Evolutionary conservation across 2,888 invertebrate species (phyloP).

Genomic region (Agonopterix alstromeriana): DNA sequence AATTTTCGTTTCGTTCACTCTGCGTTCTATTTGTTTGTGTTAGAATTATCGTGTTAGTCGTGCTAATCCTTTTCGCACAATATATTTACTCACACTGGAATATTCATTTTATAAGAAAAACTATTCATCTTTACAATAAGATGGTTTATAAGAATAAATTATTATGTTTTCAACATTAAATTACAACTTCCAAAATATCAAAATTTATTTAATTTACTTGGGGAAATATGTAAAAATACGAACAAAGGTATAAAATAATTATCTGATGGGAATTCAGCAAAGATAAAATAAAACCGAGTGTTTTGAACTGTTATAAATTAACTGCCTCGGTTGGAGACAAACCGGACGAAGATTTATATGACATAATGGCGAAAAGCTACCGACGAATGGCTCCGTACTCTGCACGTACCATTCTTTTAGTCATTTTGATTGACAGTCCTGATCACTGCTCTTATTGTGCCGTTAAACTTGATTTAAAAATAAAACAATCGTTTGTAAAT

Average conservation of each 20-base stretch:
- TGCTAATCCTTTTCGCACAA: slow-evolving; percentile 32
- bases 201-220: too few relatives aligned
- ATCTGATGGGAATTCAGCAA: too few relatives aligned
- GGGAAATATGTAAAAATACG: neutral
- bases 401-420: slow-evolving; percentile 11
- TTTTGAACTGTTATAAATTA: slow-evolving; percentile 29
- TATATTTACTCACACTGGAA: too few relatives aligned
- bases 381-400: slow-evolving; percentile 12
- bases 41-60: slow-evolving; percentile 43
- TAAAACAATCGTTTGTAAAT: too few relatives aligned
- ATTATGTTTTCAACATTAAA: too few relatives aligned
- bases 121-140: too few relatives aligned
- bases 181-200: too few relatives aligned
- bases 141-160: too few relatives aligned
- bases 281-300: slow-evolving; percentile 8
- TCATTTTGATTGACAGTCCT: slow-evolving; percentile 17
- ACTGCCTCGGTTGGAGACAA: slow-evolving; percentile 15
- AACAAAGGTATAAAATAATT: too few relatives aligned
- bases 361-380: slow-evolving; percentile 20
- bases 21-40: slow-evolving; percentile 61
- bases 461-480: slow-evolving; percentile 8
- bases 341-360: slow-evolving; percentile 32
- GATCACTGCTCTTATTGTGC: slow-evolving; percentile 6
- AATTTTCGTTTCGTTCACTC: slow-evolving; percentile 69
- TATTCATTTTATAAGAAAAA: too few relatives aligned